Evolutionary conservation across 2,797 vertebrate species (phyloP), one percentile per base, ranked within the genome.

Genomic region (Sebastes minor): DNA sequence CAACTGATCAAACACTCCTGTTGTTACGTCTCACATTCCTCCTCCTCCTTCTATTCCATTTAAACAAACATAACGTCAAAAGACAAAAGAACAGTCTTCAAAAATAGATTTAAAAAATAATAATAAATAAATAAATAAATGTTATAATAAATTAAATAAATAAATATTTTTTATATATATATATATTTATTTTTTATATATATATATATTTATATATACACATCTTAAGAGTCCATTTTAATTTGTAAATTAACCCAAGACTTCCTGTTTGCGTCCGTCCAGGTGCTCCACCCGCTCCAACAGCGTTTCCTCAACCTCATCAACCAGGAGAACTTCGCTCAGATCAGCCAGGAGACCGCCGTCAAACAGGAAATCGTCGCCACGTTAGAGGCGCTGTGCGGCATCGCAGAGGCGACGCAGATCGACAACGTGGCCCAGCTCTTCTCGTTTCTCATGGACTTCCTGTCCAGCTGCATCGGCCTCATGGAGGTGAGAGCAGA

Each of bases 401-500:
- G 99, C 92, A 99, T 99, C 72, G 99, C 99, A 0, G 99, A 99
- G 91, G 99, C 99, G 0, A 99, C 99, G 4, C 98, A 99, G 93
- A 98, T 99, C n/a, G 99, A 99, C 94, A 99, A 99, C 0, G 99
- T 99, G 80, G 95, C 97, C 5, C 97, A 97, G 84, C 98, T 99
- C 81, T 99, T 99, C 92, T 99, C 97, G 84, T 99, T 99, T 78
- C 95, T 99, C 79, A 98, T 99, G 98, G 98, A 99, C 95, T 99
- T 99, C 91, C 96, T 99, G 91, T 99, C 97, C 93, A 99, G 97
- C 91, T 99, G 99, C 93, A 99, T 99, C 76, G 98, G 98, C 79
- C 95, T 99, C 88, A 99, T 99, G 98, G 98, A 99, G 95, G 97
- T 99, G 66, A 71, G 69, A 71, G 38, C 18, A 1, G 25, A 32